Evolutionary conservation across 2,797 vertebrate genomes (phyloP).

Genomic region (Tauraco hartlaubi): DNA sequence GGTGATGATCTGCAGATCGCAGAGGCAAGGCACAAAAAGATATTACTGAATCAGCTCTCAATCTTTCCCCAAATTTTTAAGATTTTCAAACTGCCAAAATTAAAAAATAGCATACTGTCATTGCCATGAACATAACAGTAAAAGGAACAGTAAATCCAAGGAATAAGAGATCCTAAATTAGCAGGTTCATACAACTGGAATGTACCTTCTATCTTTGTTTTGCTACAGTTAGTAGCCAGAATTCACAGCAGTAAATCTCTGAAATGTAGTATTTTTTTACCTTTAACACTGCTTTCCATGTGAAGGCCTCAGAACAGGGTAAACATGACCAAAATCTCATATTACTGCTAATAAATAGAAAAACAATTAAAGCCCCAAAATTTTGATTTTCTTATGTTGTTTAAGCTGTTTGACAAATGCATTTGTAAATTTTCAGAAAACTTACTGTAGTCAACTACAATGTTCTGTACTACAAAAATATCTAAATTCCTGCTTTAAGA

Average conservation of each 20-base stretch:
- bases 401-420: not conserved
- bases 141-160: not conserved
- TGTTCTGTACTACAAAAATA: not conserved
- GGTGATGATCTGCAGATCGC: not conserved
- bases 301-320: not conserved
- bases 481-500: not conserved
- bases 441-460: not conserved
- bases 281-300: not conserved
- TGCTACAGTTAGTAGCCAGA: not conserved
- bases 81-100: not conserved
- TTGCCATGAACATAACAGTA: not conserved
- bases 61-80: not conserved
- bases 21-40: not conserved
- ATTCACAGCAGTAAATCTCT: not conserved
- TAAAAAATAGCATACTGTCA: not conserved
- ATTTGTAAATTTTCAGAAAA: not conserved
- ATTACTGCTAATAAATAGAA: not conserved
- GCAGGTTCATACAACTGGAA: not conserved
- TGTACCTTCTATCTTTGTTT: not conserved
- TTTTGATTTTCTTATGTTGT: not conserved
- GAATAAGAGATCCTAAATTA: not conserved
- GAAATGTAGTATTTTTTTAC: not conserved
- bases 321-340: not conserved
- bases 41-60: not conserved
- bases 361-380: not conserved